Evolutionary conservation across 2,113 vertebrate species (phyloP).

Genomic region (Centropus unirufus): DNA sequence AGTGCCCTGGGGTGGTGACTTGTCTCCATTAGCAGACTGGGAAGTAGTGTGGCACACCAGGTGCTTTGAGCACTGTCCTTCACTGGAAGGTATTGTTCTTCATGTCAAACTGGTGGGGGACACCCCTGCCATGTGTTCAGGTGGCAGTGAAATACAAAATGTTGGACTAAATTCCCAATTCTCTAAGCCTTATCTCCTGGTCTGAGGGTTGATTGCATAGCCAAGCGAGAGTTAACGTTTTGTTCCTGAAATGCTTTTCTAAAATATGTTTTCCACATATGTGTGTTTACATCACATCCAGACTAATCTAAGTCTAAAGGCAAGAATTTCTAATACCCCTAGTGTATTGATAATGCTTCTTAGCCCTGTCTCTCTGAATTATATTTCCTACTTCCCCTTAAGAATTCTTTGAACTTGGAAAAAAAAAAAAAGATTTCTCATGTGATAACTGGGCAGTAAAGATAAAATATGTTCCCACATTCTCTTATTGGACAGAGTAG

Average conservation of each 20-base stretch:
- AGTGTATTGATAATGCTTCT: neutral
- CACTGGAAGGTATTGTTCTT: neutral
- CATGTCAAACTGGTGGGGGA: neutral
- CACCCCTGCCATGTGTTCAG: neutral
- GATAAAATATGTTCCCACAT: conserved; percentile 5
- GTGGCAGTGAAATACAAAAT: neutral
- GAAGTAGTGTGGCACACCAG: neutral
- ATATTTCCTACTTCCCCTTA: conserved; percentile 9
- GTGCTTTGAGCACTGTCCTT: neutral
- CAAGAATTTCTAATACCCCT: neutral
- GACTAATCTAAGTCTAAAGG: neutral
- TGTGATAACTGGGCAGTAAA: conserved; percentile 22
- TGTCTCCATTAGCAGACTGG: neutral
- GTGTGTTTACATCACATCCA: neutral
- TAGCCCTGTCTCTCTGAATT: neutral
- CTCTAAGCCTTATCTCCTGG: neutral
- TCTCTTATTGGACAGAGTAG: neutral
- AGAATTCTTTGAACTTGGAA: neutral
- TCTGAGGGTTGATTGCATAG: neutral
- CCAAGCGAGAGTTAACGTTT: neutral
- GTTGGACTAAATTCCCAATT: neutral
- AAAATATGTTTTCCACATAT: neutral
- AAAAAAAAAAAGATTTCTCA: conserved; percentile 19
- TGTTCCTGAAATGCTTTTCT: neutral
- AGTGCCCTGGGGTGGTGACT: neutral